Percentiles rank a stretch among this genome's conserved stretches.
phyloP scores from a whole-genome alignment of 2,888 invertebrate genomes.

The Agonopterix heracliana region DNA sequence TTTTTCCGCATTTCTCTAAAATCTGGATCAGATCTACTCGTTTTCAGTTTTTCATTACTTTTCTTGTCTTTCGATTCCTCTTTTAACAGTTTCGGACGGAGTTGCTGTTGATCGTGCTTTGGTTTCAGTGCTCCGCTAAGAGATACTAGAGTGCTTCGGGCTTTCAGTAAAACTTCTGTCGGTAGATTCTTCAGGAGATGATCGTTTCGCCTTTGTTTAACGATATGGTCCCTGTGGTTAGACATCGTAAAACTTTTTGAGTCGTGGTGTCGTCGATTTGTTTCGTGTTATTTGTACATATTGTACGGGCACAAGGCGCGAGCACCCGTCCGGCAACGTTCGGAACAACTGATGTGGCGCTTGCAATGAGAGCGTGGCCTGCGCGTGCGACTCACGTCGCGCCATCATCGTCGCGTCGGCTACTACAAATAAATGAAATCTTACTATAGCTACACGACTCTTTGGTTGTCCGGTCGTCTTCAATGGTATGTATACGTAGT shows the following conservation, averaged over 20 bases:
- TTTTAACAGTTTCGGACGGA: slow-evolving; percentile 43
- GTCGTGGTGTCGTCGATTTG: neutral
- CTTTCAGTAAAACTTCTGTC: slow-evolving; percentile 62
- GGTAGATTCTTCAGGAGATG: slow-evolving; percentile 63
- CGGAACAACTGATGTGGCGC: slow-evolving; percentile 54
- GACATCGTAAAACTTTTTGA: slow-evolving; percentile 43
- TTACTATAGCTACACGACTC: slow-evolving; percentile 15
- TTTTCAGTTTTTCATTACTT: slow-evolving; percentile 52
- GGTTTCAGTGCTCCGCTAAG: slow-evolving; percentile 66
- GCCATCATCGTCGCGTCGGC: slow-evolving; percentile 50
- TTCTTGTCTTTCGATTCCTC: slow-evolving; percentile 66
- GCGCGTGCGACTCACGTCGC: slow-evolving; percentile 59
- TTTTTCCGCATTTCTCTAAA: slow-evolving; percentile 49
- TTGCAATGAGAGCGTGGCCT: slow-evolving; percentile 33
- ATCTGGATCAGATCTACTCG: slow-evolving; percentile 57
- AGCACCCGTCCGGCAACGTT: slow-evolving; percentile 42
- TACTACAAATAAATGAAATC: slow-evolving; percentile 64
- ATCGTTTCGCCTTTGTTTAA: slow-evolving; percentile 58
- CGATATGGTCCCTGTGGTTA: slow-evolving; percentile 39
- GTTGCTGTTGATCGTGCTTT: slow-evolving; percentile 43
- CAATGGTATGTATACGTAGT: neutral
- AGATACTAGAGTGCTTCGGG: slow-evolving; percentile 62
- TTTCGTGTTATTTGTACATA: slow-evolving; percentile 11
- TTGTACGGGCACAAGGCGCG: slow-evolving; percentile 25
- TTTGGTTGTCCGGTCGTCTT: neutral